Percentiles rank a stretch among this genome's conserved stretches.
These are phyloP conservation scores for Xestia rhomboidea DNA, from an alignment of 2,888 invertebrate species.

Conservation along the genomic window DNA sequence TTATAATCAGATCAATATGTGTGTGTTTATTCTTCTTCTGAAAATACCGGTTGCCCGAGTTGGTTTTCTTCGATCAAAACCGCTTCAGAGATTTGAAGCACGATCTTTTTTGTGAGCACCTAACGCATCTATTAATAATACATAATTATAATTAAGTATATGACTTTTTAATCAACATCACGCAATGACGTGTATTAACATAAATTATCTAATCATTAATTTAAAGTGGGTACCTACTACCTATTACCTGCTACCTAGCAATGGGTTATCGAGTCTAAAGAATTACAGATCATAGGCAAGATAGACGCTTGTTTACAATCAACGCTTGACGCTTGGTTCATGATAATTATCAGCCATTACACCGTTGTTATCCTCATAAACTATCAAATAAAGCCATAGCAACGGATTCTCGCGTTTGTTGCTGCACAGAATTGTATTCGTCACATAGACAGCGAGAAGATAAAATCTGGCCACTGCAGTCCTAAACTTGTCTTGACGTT, in stretches of 20 bases:
- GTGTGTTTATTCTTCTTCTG: not conserved
- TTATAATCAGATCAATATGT: slow-evolving; percentile 12
- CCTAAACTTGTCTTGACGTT: not conserved
- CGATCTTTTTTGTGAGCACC: not conserved
- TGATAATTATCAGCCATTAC: slow-evolving; percentile 10
- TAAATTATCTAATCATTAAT: slow-evolving; percentile 23
- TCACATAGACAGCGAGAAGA: not conserved
- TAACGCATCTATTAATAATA: not conserved
- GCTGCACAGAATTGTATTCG: slow-evolving; percentile 9
- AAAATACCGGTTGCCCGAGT: slow-evolving; percentile 18
- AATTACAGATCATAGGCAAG: slow-evolving; percentile 27
- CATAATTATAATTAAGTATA: slow-evolving; percentile 9
- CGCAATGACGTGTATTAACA: slow-evolving; percentile 15
- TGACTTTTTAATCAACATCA: slow-evolving; percentile 8
- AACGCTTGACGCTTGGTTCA: not conserved
- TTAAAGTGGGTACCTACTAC: slow-evolving; percentile 4
- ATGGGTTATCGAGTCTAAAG: slow-evolving; percentile 15
- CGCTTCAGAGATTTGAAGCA: not conserved
- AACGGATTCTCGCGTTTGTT: not conserved
- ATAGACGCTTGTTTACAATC: slow-evolving; percentile 42
- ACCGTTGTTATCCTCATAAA: slow-evolving; percentile 20
- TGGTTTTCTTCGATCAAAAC: not conserved
- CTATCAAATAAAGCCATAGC: not conserved
- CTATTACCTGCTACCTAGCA: not conserved
- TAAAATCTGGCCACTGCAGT: not conserved